Conservation (phyloP, 2,113 vertebrate species). For the Phaethon lepturus region DNA sequence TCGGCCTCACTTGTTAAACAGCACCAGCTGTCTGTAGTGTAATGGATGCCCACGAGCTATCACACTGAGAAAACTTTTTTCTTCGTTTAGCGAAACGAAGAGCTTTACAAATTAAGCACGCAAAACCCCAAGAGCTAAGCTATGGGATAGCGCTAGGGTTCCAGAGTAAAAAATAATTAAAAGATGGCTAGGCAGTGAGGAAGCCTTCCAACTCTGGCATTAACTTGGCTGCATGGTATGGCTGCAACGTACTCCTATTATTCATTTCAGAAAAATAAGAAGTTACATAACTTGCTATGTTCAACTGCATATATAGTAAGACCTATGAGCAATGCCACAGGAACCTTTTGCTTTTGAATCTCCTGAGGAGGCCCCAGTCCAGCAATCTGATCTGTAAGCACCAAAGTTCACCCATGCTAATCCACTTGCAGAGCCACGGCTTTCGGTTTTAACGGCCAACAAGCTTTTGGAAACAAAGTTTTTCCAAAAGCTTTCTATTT, state of each 20-base stretch:
- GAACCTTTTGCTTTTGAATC: slow-evolving; percentile 37
- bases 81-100: background rate
- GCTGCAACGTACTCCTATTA: background rate
- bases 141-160: background rate
- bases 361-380: background rate
- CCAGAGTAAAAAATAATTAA: background rate
- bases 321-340: slow-evolving; percentile 14
- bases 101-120: background rate
- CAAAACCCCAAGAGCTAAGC: background rate
- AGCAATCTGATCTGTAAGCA: slow-evolving; percentile 2
- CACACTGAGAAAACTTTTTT: background rate
- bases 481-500: background rate
- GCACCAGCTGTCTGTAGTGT: background rate
- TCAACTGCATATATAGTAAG: background rate
- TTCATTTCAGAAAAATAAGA: background rate
- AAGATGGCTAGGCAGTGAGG: background rate
- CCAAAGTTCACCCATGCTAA: background rate
- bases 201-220: background rate
- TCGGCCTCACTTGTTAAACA: background rate
- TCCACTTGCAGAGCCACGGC: background rate
- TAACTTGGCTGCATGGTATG: background rate
- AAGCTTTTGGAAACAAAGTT: background rate
- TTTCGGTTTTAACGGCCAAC: background rate
- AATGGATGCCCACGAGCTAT: background rate
- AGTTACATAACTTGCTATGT: background rate